Conservation (phyloP, 92 coral and sea anemone genomes). For the Pocillopora grandis region DNA sequence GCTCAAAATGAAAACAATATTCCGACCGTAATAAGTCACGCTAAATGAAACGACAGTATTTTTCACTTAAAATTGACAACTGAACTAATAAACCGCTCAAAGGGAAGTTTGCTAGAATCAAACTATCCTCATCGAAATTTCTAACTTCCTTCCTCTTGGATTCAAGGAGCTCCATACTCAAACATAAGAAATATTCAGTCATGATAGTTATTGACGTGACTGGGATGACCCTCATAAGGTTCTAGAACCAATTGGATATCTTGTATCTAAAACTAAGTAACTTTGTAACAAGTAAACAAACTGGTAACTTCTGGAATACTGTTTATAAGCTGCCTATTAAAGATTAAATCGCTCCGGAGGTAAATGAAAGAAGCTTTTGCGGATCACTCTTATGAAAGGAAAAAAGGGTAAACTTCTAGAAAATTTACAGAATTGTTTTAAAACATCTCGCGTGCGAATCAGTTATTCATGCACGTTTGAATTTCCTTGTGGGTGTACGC, state of each 20-base stretch:
- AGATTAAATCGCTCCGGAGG: conserved; percentile 16
- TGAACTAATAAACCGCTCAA: not conserved
- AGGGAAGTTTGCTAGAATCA: not conserved
- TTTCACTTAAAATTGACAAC: not conserved
- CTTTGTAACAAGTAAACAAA: conserved; percentile 50
- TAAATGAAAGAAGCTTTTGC: conserved; percentile 2
- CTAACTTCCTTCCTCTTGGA: not conserved
- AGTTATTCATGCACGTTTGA: not conserved
- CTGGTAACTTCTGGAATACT: conserved; percentile 37
- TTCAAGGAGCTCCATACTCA: not conserved
- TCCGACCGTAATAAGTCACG: conserved; percentile 22
- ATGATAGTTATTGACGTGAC: conserved; percentile 22
- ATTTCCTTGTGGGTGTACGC: conserved; percentile 36
- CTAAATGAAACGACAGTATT: not conserved
- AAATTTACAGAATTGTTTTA: conserved; percentile 8
- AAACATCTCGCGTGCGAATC: conserved; percentile 2
- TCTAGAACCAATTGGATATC: conserved; percentile 35
- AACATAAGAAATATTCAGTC: conserved; percentile 1
- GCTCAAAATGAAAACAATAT: conserved; percentile 15
- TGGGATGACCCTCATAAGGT: conserved; percentile 19
- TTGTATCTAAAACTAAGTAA: conserved; percentile 40
- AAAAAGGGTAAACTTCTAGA: conserved; percentile 30
- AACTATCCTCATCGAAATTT: too few relatives aligned
- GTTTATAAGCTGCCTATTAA: conserved; percentile 12
- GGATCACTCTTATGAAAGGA: conserved; percentile 24